Evolutionary conservation across 2,113 vertebrate species (phyloP).

Genomic region (Nothobranchius kuhntae): DNA sequence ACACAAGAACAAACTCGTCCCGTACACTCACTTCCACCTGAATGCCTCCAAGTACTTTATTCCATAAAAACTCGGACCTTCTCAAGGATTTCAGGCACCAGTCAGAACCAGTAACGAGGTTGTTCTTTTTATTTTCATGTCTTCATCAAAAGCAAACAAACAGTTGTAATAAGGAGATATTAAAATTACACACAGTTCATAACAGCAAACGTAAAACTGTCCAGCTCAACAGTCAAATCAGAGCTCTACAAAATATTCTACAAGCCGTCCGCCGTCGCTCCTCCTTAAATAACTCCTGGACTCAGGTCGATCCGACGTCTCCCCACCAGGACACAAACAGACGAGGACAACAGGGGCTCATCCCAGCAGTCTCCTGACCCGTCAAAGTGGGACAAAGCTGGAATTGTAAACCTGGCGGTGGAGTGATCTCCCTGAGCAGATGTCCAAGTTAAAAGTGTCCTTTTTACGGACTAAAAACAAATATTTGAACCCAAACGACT

Average conservation of each 20-base stretch:
- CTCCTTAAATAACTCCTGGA: not conserved
- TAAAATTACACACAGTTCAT: not conserved
- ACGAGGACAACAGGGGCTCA: not conserved
- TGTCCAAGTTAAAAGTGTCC: slow-evolving; percentile 1
- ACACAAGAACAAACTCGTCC: too few species aligned
- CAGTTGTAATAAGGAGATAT: not conserved
- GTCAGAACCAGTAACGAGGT: not conserved
- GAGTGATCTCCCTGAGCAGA: slow-evolving; percentile 25
- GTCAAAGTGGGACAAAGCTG: not conserved
- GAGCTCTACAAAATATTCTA: too few species aligned
- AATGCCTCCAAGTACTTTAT: too few species aligned
- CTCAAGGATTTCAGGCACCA: too few species aligned
- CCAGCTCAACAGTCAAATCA: not conserved
- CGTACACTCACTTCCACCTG: too few species aligned
- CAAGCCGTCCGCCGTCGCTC: too few species aligned
- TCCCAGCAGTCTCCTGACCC: not conserved
- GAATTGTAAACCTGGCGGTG: slow-evolving; percentile 14
- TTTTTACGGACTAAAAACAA: slow-evolving; percentile 1
- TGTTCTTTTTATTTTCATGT: not conserved
- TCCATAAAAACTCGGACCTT: too few species aligned
- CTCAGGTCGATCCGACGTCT: too few species aligned
- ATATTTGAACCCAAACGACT: not conserved
- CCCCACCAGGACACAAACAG: not conserved
- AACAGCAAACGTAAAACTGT: not conserved
- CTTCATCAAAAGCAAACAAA: not conserved